These are phyloP conservation scores for Deilephila elpenor DNA, from an alignment of 2,888 invertebrate species.

Conservation along the genomic window DNA sequence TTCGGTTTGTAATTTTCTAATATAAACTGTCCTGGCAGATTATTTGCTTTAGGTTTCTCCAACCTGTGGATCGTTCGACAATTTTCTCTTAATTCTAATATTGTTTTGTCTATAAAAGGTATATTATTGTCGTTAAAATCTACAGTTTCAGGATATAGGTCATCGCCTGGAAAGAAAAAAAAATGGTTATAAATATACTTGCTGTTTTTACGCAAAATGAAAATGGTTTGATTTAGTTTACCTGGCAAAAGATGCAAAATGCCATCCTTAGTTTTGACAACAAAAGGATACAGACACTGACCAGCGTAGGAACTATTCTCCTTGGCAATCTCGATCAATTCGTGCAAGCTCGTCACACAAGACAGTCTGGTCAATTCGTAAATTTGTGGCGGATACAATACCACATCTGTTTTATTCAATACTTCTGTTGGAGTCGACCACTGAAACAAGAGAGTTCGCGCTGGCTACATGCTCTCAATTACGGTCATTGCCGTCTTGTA, in stretches of 20 bases:
- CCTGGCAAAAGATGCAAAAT: conserved; percentile 85
- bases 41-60: conserved; percentile 48
- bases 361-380: conserved; percentile 89
- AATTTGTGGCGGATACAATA: conserved; percentile 89
- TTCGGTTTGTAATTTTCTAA: conserved; percentile 63
- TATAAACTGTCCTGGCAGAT: conserved; percentile 48
- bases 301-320: conserved; percentile 82
- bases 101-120: conserved; percentile 60
- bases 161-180: conserved; percentile 76
- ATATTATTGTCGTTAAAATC: conserved; percentile 60
- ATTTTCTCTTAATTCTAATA: conserved; percentile 63
- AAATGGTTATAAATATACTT: background rate
- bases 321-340: conserved; percentile 85
- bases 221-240: conserved; percentile 47
- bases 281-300: conserved; percentile 82
- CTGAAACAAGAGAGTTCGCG: conserved; percentile 72
- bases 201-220: conserved; percentile 7
- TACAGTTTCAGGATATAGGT: conserved; percentile 73
- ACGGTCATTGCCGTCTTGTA: conserved; percentile 22
- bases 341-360: conserved; percentile 82
- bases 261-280: conserved; percentile 85
- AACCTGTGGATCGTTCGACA: conserved; percentile 62
- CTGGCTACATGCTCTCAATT: conserved; percentile 4
- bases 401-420: conserved; percentile 70
- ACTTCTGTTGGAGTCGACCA: conserved; percentile 87